Evolutionary conservation across 2,797 vertebrate genomes (phyloP).

Genomic region (Trichosurus vulpecula): DNA sequence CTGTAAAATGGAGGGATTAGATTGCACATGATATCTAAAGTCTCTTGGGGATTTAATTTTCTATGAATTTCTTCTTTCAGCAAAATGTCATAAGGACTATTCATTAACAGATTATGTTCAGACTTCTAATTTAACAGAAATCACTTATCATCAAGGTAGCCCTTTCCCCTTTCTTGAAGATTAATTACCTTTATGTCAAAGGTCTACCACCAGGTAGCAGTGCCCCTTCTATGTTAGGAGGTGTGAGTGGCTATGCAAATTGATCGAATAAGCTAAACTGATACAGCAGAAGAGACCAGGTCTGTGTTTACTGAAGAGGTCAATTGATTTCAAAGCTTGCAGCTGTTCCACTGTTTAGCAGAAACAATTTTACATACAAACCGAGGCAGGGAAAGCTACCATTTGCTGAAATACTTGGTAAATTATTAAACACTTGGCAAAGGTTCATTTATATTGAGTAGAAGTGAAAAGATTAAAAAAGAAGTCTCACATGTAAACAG

Average conservation of each 20-base stretch:
- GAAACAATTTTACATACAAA: conserved; percentile 21
- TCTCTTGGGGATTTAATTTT: not conserved
- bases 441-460: conserved; percentile 35
- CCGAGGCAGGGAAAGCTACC: not conserved
- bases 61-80: not conserved
- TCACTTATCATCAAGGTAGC: not conserved
- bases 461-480: conserved; percentile 52
- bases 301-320: conserved; percentile 34
- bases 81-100: not conserved
- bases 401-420: conserved; percentile 12
- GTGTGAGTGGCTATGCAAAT: not conserved
- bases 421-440: conserved; percentile 62
- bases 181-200: not conserved
- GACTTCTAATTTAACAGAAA: not conserved
- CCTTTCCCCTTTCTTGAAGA: not conserved
- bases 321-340: conserved; percentile 46
- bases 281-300: not conserved
- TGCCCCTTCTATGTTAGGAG: not conserved
- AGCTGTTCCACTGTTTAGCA: conserved; percentile 34
- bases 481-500: conserved; percentile 39
- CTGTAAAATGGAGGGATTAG: not conserved
- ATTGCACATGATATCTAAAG: not conserved
- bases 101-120: not conserved
- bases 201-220: not conserved
- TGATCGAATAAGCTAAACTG: not conserved